Evolutionary conservation across 2,113 vertebrate species (phyloP).

Genomic region (Columbina picui): DNA sequence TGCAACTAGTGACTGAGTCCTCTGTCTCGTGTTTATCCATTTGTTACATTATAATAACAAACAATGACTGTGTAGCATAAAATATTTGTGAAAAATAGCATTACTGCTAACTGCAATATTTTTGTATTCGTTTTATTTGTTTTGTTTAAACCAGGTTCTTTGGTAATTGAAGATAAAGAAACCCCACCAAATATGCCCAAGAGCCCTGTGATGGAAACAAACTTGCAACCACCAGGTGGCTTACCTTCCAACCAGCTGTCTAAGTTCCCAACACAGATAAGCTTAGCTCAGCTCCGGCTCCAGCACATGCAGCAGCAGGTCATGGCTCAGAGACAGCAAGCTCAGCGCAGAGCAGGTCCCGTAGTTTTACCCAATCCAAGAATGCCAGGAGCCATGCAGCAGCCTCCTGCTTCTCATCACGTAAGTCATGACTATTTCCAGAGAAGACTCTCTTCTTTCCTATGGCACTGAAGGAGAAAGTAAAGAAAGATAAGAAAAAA

Average conservation of each 20-base stretch:
- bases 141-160: constrained; percentile 77
- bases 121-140: not conserved
- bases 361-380: constrained; percentile 74
- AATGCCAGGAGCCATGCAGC: constrained; percentile 76
- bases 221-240: constrained; percentile 73
- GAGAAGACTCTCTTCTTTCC: not conserved
- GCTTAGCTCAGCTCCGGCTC: constrained; percentile 83
- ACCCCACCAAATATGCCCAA: constrained; percentile 75
- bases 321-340: constrained; percentile 83
- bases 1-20: not conserved
- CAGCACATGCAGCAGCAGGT: constrained; percentile 88
- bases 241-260: constrained; percentile 81
- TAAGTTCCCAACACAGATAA: constrained; percentile 85
- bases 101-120: not conserved
- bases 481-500: not conserved
- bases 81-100: not conserved
- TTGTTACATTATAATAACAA: not conserved
- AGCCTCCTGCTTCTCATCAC: constrained; percentile 75
- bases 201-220: constrained; percentile 74
- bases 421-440: constrained; percentile 50
- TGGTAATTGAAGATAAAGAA: constrained; percentile 84
- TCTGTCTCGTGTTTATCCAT: not conserved
- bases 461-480: not conserved
- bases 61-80: not conserved
- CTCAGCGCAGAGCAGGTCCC: constrained; percentile 75